phyloP scores from a whole-genome alignment of 2,888 invertebrate species.

The Tuberolachnus salignus region DNA sequence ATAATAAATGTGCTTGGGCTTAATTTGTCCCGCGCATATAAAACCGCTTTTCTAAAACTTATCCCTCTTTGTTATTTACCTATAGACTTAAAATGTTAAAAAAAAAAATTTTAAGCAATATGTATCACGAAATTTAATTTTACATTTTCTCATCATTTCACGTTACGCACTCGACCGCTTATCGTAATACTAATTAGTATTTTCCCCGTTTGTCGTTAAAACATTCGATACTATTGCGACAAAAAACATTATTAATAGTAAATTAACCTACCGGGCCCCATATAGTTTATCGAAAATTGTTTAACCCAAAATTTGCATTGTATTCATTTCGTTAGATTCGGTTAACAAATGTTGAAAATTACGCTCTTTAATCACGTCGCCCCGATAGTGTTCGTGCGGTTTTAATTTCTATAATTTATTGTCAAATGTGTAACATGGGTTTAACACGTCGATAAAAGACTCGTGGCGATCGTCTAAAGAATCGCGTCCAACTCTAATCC shows the following conservation, averaged over 20 bases:
- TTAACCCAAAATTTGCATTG: neutral
- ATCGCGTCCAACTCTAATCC: no score
- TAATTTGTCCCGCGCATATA: constrained; percentile 39
- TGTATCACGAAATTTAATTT: neutral
- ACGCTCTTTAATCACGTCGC: neutral
- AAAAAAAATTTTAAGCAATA: neutral
- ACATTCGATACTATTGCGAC: neutral
- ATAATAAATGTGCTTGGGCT: constrained; percentile 35
- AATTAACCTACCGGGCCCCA: no score
- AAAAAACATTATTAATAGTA: neutral
- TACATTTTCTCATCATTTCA: neutral
- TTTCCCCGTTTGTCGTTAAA: no score
- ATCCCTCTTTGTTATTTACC: neutral
- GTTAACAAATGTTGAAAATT: neutral
- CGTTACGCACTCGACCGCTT: no score
- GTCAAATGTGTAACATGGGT: no score
- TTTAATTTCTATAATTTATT: no score
- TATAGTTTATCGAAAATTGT: no score
- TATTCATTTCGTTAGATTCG: neutral
- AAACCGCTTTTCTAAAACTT: neutral
- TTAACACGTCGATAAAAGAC: no score
- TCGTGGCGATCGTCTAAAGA: no score
- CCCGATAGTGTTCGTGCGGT: no score
- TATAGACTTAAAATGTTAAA: neutral
- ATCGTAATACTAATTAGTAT: no score